Base-by-base conservation (phyloP, 2,888 invertebrate genomes). In the Drosophila cognata region DNA sequence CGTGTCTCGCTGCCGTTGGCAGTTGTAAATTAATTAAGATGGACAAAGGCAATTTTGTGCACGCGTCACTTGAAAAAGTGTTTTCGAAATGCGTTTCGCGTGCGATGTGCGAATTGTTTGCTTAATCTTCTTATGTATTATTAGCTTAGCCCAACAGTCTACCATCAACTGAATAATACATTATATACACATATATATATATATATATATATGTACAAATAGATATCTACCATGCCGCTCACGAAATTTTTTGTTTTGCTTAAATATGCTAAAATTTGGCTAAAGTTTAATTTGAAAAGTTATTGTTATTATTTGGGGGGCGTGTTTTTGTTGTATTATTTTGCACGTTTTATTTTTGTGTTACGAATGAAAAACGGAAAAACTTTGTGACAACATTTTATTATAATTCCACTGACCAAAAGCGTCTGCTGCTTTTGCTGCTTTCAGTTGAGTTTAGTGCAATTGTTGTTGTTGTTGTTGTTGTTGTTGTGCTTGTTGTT, bases 211-310 rank as follows among this genome's bases (percentile, higher is more conserved):
- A 41, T n/a, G 10, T 11, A 28, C 0, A 13, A 6, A 1, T 11
- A 8, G 41, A 13, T 2, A 16, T 71, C 56, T 70, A 21, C 53
- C 74, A 78, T 82, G 74, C 72, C 13, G 58, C 38, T 50, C 81
- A 81, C 77, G 87, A 82, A 83, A 84, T 82, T 86, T 82, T 86
- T 88, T 79, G 28, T 8, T 46, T 8, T 16, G 16, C 46, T 46
- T 46, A 25, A 88, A 88, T 84, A 80, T 88, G 74, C 83, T 74
- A 76, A 86, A 84, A 33, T 33, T 86, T 76, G 86, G 78, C 82
- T 74, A 87, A 86, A 89, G 85, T 89, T 89, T 89, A 89, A 89
- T 89, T 88, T 88, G 88, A 89, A 89, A 89, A 89, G 87, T 89
- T 89, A 79, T 80, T 84, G 79, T 79, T 84, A 78, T 87, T 81